Evolutionary conservation across 2,888 invertebrate genomes (phyloP), one percentile per base, ranked within the genome.

Genomic region (Clunio marinus): DNA sequence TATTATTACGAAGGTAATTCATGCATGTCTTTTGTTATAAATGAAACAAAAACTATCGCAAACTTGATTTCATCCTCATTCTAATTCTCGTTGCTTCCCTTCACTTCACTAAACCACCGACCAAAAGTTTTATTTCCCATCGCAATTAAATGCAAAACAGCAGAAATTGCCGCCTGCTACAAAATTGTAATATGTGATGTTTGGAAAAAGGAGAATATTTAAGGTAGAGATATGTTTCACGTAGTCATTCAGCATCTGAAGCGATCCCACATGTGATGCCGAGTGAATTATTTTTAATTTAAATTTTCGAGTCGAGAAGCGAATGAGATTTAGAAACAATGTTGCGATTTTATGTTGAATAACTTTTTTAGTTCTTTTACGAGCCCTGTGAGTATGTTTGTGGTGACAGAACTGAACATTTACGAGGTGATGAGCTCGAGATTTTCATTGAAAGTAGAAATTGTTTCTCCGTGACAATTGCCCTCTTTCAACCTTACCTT

Each of bases 271-370:
- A 32, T 60, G 60, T 60, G 60, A 35, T 35, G 45, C 25, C 20
- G 37, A 63, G 63, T 63, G 63, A 63, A 63, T 63, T 63, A 63
- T 63, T 63, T 63, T 63, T 63, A 63, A 63, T 63, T 63, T 63
- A 63, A 63, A 63, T 46, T 45, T 41, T 46, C 25, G n/a, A 37
- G 20, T 62, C 37, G 32, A 59, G 32, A 32, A 8, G 20, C 10
- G 32, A 15, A 58, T 15, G 20, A 62, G 41, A 63, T 37, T 27
- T 63, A 27, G 63, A 63, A 63, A 63, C 45, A 41, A 41, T 45
- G 27, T 63, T 24, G 45, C 27, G 62, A 37, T 58, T 27, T 58
- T 25, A 15, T 58, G 28, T 58, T 32, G 60, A 35, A 35, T 35
- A 60, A 27, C 13, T 60, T 60, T 35, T 60, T 32, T 60, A 27